Evolutionary conservation across 2,888 invertebrate species (phyloP), one percentile per base, ranked within the genome.

Genomic region (Sisyra terminalis): DNA sequence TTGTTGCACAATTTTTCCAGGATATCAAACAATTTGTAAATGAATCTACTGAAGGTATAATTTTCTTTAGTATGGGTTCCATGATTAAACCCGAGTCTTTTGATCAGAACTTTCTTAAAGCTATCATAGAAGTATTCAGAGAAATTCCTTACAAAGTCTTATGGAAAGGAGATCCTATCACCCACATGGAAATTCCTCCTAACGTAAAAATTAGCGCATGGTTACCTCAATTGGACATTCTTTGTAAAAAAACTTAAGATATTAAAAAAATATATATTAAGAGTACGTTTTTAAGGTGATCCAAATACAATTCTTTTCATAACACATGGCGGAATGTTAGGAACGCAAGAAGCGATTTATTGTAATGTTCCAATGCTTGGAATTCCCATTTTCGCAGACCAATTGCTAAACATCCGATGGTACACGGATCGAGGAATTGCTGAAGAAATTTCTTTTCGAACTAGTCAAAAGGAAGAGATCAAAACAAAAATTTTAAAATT

Each of bases 41-140:
- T 29, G 50, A 49, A 16, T 48, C 51, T 14, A 38, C 47, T 34
- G 49, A 55, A 14, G 60, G 61, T 6, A 64, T 71, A 16, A 67
- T 74, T 44, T 73, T 69, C 52, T 69, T 73, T 60, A 70, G 70
- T 47, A 69, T 73, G 50, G 73, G 73, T 8, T 73, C 73, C 5
- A 69, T 73, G 66, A 60, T 74, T 1, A 56, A 65, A 15, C 67
- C 69, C 29, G 71, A 71, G 53, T 66, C 67, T 1, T 67, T 73
- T 47, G 66, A 71, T 1, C 56, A 55, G 30, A 59, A 64, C 13
- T 65, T 58, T 47, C 51, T 70, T 37, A 57, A 62, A 46, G 60
- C 60, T 41, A 65, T 74, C 48, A 65, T 72, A 48, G 56, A 58
- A 17, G 70, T 64, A 2, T 62, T 73, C 46, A 65, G 67, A 0